Percentiles rank a stretch among this genome's conserved stretches.
These are phyloP conservation scores for Sarcophaga variegata DNA, from an alignment of 2,888 invertebrate genomes.

Conservation along the genomic window DNA sequence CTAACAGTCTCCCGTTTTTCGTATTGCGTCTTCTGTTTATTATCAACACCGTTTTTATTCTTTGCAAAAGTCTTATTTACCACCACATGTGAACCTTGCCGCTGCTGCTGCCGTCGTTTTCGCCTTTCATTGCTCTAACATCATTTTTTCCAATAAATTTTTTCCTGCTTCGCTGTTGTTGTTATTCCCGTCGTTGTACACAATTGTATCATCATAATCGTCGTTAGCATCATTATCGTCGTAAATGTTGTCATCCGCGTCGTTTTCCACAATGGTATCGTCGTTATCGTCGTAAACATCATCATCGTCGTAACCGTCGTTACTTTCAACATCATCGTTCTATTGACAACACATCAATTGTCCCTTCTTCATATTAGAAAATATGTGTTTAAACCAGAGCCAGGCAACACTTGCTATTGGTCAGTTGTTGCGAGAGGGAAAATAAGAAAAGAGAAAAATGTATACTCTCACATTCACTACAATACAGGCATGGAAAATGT, in stretches of 20 bases:
- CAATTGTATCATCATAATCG: neutral
- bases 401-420: too few species aligned
- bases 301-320: neutral
- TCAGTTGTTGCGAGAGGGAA: too few species aligned
- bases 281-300: slow-evolving; percentile 14
- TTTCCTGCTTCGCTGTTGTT: neutral
- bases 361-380: slow-evolving; percentile 26
- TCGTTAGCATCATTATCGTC: neutral
- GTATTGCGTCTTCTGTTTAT: neutral
- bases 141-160: neutral
- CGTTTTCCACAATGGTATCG: neutral
- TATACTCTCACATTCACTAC: too few species aligned
- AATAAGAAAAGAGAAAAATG: slow-evolving; percentile 13
- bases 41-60: neutral
- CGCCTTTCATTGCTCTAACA: neutral
- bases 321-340: slow-evolving; percentile 18
- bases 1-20: neutral
- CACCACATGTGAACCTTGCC: neutral
- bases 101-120: neutral
- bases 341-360: neutral
- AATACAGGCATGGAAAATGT: too few species aligned
- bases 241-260: neutral
- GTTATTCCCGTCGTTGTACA: neutral
- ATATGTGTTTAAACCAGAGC: slow-evolving; percentile 22
- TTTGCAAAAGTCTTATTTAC: neutral